Percentiles rank a stretch among this genome's conserved stretches.
Evolutionary conservation across 2,113 vertebrate genomes (phyloP).

Genomic region (Embiotoca jacksoni): DNA sequence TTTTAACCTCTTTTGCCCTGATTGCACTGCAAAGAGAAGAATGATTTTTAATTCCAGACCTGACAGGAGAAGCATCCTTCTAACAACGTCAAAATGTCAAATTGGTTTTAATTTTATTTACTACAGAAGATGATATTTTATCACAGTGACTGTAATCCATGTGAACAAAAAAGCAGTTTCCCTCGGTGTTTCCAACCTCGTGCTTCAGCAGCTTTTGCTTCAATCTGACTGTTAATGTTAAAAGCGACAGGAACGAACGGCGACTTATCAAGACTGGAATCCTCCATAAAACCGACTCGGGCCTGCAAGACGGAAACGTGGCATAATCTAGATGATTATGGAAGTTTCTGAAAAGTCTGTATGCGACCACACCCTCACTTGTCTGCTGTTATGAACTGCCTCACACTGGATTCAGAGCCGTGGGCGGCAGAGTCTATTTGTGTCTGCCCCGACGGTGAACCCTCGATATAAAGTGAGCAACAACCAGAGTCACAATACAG

Average conservation of each 20-base stretch:
- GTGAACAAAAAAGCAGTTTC: neutral
- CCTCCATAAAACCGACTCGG: neutral
- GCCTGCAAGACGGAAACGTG: constrained; percentile 6
- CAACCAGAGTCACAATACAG: constrained; percentile 10
- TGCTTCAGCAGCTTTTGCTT: neutral
- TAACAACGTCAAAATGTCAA: neutral
- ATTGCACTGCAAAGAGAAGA: too few species aligned
- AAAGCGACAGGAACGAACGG: neutral
- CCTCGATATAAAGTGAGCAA: constrained; percentile 17
- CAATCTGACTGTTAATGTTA: neutral
- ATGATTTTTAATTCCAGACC: too few species aligned
- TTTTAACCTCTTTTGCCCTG: too few species aligned
- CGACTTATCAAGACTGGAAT: neutral
- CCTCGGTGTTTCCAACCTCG: too few species aligned
- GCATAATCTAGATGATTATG: neutral
- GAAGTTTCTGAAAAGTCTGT: neutral
- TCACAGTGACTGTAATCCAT: neutral
- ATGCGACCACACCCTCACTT: neutral
- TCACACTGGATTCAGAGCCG: constrained; percentile 14
- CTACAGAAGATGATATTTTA: neutral
- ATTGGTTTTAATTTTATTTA: neutral
- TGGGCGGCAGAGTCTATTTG: constrained; percentile 21
- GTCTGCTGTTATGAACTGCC: constrained; percentile 1
- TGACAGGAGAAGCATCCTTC: too few species aligned
- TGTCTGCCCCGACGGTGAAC: constrained; percentile 51